phyloP scores from a whole-genome alignment of 2,797 vertebrate species.

The Rhinella marina region DNA sequence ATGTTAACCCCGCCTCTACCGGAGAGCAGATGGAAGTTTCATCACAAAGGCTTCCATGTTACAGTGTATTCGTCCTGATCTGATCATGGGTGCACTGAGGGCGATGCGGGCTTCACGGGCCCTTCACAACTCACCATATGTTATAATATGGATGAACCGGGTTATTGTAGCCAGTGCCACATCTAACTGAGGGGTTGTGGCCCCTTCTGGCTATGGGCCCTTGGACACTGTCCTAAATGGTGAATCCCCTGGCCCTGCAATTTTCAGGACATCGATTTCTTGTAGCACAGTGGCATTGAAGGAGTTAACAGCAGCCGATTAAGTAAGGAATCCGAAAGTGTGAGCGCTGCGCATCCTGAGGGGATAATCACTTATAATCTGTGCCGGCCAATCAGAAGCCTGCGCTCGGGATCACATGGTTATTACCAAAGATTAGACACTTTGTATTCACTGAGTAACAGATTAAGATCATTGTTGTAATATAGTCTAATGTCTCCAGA shows the following conservation, averaged over 20 bases:
- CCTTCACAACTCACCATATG: no score
- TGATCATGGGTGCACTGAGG: neutral
- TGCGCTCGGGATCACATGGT: conserved; percentile 24
- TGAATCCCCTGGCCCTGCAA: neutral
- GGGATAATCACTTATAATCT: conserved; percentile 52
- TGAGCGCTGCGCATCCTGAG: conserved; percentile 26
- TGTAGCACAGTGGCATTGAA: neutral
- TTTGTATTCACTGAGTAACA: conserved; percentile 20
- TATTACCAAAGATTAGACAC: conserved; percentile 45
- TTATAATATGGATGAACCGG: no score
- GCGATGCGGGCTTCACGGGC: neutral
- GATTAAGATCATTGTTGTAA: conserved; percentile 24
- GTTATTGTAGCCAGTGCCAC: no score
- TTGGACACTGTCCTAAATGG: neutral
- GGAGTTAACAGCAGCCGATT: conserved; percentile 10
- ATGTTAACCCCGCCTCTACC: no score
- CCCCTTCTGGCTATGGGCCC: neutral
- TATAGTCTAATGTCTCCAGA: neutral
- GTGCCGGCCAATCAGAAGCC: conserved; percentile 11
- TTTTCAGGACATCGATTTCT: neutral
- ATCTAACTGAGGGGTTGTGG: neutral
- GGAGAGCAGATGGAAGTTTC: neutral
- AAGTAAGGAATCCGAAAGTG: conserved; percentile 18
- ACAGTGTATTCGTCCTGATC: neutral
- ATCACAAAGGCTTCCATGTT: neutral